Percentiles rank a stretch among this genome's conserved stretches.
Evolutionary conservation across 2,113 vertebrate genomes (phyloP).

Genomic region (Vulpes vulpes): DNA sequence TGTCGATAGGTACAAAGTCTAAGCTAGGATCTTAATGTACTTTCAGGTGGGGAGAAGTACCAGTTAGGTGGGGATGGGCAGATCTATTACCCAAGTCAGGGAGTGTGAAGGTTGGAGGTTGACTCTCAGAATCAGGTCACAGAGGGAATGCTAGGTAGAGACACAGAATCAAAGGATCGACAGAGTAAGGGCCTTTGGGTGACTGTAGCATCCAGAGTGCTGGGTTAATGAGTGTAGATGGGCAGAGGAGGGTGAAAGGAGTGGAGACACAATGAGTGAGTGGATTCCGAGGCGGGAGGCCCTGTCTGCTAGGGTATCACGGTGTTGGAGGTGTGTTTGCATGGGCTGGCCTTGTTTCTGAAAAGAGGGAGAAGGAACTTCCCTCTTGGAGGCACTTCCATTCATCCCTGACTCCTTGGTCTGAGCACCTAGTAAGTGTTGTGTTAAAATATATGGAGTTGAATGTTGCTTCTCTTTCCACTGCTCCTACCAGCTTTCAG

Average conservation of each 20-base stretch:
- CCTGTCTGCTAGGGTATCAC: not conserved
- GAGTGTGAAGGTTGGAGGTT: not conserved
- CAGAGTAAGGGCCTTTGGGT: not conserved
- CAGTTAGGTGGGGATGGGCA: not conserved
- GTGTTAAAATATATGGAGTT: not conserved
- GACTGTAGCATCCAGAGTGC: not conserved
- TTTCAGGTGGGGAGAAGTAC: not conserved
- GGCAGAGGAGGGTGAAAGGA: not conserved
- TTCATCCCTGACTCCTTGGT: not conserved
- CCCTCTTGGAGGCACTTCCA: not conserved
- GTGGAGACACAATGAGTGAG: not conserved
- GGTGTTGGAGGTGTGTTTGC: not conserved
- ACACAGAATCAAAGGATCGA: not conserved
- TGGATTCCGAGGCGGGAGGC: not conserved
- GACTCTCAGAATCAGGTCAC: not conserved
- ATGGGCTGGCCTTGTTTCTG: not conserved
- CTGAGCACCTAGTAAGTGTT: not conserved
- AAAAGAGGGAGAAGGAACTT: not conserved
- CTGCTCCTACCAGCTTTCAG: not conserved
- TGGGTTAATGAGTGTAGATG: not conserved
- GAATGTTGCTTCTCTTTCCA: not conserved
- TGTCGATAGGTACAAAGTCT: not conserved
- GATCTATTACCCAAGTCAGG: not conserved
- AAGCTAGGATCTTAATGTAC: not conserved
- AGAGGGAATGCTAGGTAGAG: not conserved